A percentile compares a stretch with the other conserved stretches of the same genome.
Conservation (phyloP, 2,113 vertebrate species). For the Columbina picui region DNA sequence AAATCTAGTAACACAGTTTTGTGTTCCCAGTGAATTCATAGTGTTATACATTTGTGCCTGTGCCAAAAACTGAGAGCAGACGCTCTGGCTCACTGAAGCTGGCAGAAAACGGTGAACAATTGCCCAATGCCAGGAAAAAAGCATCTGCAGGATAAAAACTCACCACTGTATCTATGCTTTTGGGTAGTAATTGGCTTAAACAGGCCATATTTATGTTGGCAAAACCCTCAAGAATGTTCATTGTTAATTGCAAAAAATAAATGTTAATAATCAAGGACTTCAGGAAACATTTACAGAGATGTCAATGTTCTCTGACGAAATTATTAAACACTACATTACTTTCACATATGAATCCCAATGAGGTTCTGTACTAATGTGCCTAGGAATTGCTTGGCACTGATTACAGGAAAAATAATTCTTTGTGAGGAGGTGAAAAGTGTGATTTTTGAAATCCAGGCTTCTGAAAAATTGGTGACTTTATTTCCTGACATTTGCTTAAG, state of each 20-base stretch:
- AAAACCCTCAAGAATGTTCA: conserved; percentile 33
- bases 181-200: conserved; percentile 26
- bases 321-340: conserved; percentile 36
- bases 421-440: background rate
- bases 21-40: background rate
- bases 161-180: background rate
- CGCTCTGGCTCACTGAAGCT: background rate
- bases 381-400: conserved; percentile 3
- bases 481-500: background rate
- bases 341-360: background rate
- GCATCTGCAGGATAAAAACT: background rate
- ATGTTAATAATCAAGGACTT: conserved; percentile 43
- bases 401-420: conserved; percentile 7
- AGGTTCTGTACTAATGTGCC: conserved; percentile 3
- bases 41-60: background rate
- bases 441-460: conserved; percentile 8
- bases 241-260: conserved; percentile 13
- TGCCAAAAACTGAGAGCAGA: background rate
- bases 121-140: background rate
- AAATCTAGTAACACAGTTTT: background rate
- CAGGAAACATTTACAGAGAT: conserved; percentile 19
- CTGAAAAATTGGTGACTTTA: background rate
- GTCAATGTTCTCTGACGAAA: conserved; percentile 14
- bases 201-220: background rate
- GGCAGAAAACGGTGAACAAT: background rate